These are phyloP conservation scores for Alethe diademata DNA, from an alignment of 2,113 vertebrate genomes.

Conservation along the genomic window DNA sequence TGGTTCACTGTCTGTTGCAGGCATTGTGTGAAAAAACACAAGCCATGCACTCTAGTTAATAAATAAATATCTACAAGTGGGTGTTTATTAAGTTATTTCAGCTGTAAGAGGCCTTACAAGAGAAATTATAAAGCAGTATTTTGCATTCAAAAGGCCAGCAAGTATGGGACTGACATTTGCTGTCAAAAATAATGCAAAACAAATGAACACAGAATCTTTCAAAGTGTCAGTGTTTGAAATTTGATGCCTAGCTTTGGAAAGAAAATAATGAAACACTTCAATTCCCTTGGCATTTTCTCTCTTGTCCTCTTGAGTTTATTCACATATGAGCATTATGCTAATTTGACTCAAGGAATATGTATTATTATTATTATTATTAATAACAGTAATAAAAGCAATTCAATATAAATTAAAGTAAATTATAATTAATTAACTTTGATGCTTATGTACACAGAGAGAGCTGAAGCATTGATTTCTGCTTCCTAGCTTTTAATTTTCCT, in stretches of 20 bases:
- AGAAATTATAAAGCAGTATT: background rate
- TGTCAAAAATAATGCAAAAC: background rate
- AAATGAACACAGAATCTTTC: background rate
- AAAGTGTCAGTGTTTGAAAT: background rate
- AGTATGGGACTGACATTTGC: background rate
- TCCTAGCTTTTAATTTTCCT: background rate
- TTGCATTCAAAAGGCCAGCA: background rate
- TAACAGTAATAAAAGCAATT: background rate
- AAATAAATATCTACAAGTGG: background rate
- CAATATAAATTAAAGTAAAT: background rate
- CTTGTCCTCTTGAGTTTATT: background rate
- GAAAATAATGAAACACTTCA: background rate
- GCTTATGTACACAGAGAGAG: background rate
- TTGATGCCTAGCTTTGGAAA: background rate
- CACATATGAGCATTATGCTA: background rate
- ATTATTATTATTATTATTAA: background rate
- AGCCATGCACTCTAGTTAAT: background rate
- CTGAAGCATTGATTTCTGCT: background rate
- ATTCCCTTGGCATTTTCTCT: background rate
- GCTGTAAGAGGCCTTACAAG: background rate
- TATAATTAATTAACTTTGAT: background rate
- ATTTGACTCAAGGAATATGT: background rate
- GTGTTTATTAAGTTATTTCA: background rate
- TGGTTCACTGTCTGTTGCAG: fast-evolving
- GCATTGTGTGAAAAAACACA: background rate